Evolutionary conservation across 2,113 vertebrate species (phyloP), one percentile per base, ranked within the genome.

Genomic region (Perca fluviatilis): DNA sequence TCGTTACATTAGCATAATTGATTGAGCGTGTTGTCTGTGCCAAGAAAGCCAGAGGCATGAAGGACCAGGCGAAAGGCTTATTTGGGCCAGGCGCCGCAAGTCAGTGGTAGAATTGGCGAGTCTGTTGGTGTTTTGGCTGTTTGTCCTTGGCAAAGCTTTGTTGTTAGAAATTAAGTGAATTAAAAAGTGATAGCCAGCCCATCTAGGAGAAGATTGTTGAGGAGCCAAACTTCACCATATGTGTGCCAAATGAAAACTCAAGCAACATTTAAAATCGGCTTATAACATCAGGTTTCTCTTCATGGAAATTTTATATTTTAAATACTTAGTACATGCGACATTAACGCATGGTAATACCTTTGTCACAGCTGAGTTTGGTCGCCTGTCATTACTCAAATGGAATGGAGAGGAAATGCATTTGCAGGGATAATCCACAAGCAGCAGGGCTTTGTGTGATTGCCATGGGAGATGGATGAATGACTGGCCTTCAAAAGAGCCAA

Each of bases 1-100:
- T 91, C 63, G 74, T 86, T 25, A 72, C 84, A 93, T 94, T 91
- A 91, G 76, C 89, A 92, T 93, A 95, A 94, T 89, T 93, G 93
- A 93, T 92, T 93, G 88, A 88, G 79, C 5, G 27, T 65, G 82
- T 88, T 81, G 66, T 77, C 53, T 6, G 77, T 77, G 91, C 91
- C 91, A 94, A 87, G 86, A 86, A 68, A 87, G 84, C 92, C 89
- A 75, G 75, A 85, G 78, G 90, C 91, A 77, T 58, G 71, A 79
- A 86, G 78, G 75, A 74, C 74, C 80, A 40, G 79, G 81, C 74
- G 60, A 89, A 84, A 80, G 74, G 64, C 79, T 63, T 77, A 69
- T 83, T 81, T 79, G 70, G 83, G 81, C 77, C 12, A 21, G 68
- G 53, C 40, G 60, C 81, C 61, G 47, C 73, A 77, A 87, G 85